A percentile compares a stretch with the other conserved stretches of the same genome.
Conservation (phyloP, 2,797 vertebrate species). For the Dipus sagitta region DNA sequence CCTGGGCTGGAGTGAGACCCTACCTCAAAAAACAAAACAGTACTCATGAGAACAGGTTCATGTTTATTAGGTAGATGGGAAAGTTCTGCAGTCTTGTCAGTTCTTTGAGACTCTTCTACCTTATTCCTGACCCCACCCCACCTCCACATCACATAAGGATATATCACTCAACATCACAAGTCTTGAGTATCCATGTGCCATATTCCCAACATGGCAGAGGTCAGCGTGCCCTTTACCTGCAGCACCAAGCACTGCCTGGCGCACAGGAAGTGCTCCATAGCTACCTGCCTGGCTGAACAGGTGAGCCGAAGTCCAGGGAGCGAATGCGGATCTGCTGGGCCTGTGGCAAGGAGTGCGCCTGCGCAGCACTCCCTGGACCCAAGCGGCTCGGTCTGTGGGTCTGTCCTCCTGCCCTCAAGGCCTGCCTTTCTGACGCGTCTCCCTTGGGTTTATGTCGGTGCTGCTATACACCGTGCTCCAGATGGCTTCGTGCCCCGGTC, state of each 20-base stretch:
- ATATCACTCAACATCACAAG: background rate
- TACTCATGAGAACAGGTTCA: background rate
- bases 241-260: background rate
- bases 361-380: rapidly evolving
- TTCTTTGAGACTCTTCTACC: background rate
- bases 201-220: background rate
- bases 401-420: background rate
- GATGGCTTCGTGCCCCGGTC: background rate
- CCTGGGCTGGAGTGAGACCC: too few species aligned
- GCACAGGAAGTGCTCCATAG: background rate
- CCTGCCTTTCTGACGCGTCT: background rate
- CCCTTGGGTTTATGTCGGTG: background rate
- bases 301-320: background rate
- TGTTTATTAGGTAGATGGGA: background rate
- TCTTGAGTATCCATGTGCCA: background rate
- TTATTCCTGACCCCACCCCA: background rate
- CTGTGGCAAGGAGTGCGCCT: background rate
- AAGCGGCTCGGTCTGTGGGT: too few species aligned
- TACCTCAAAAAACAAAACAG: too few species aligned
- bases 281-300: background rate
- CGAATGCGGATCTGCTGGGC: background rate
- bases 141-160: background rate
- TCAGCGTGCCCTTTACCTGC: background rate
- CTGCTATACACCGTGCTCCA: background rate
- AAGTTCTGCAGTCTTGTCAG: background rate